Conservation (phyloP, 2,113 vertebrate genomes). For the Callionymus lyra region DNA sequence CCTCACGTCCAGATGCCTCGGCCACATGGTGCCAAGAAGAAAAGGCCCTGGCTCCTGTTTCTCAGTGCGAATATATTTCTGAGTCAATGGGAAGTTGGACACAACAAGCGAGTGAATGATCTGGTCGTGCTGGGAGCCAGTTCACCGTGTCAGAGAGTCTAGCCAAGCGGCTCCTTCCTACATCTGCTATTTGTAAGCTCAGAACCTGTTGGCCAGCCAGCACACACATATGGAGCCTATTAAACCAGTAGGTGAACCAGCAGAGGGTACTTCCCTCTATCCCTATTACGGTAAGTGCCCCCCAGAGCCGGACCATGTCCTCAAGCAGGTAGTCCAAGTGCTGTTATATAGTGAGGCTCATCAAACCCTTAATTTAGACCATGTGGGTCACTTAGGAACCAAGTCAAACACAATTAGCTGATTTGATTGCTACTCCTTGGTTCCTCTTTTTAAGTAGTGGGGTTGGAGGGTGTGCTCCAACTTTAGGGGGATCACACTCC, state of each 20-base stretch:
- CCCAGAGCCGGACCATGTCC: constrained; percentile 25
- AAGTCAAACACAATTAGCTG: constrained; percentile 3
- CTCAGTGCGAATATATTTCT: constrained; percentile 34
- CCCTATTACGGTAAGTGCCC: constrained; percentile 32
- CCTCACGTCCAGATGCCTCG: constrained; percentile 53
- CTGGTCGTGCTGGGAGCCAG: constrained; percentile 40
- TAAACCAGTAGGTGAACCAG: constrained; percentile 38
- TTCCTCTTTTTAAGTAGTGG: too few relatives aligned
- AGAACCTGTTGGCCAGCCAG: constrained; percentile 37
- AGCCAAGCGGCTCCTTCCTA: constrained; percentile 45
- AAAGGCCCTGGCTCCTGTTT: constrained; percentile 43
- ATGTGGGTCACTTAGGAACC: too few relatives aligned
- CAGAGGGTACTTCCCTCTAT: constrained; percentile 33
- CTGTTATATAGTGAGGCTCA: constrained; percentile 19
- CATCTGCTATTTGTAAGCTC: constrained; percentile 51
- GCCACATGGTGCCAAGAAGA: constrained; percentile 31
- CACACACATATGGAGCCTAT: constrained; percentile 44
- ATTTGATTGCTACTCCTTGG: too few relatives aligned
- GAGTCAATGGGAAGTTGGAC: constrained; percentile 51
- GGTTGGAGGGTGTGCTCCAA: too few relatives aligned
- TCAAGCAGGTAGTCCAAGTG: constrained; percentile 13
- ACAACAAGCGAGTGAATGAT: constrained; percentile 36
- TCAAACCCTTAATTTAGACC: constrained; percentile 26
- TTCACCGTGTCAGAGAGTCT: constrained; percentile 36
- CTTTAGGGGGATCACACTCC: too few relatives aligned